Base-by-base conservation (phyloP, 2,888 invertebrate genomes). In the Anarsia innoxiella region DNA sequence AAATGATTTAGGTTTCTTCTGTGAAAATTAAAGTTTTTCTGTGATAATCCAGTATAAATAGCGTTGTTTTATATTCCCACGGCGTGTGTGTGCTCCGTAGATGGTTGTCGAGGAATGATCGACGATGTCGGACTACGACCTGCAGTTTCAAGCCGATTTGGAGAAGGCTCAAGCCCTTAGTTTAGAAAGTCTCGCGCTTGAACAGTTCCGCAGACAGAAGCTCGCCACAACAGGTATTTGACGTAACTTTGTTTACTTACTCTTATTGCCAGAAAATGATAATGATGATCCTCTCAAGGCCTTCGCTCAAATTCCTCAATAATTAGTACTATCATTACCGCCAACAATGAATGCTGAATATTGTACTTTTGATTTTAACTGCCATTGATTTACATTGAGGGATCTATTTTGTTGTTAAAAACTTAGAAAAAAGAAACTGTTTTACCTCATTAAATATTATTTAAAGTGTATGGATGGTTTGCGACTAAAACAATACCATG, bases 91-190 rank as follows among this genome's bases (percentile, higher is more conserved):
- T 51, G 60, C 54, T 59, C 52, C 66, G 68, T 53, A 71, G 69
- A 69, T 65, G 63, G 50, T 58, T 55, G 48, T 56, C 56, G 55
- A 53, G 59, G 54, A 57, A 54, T 54, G 44, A 52, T 48, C 52
- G 51, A 79, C 54, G 59, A 86, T 86, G 86, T 84, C 86, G 36
- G 93, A 93, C 65, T 91, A 91, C 80, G 94, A 94, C 60, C 89
- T 90, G 58, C 91, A 94, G 74, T 94, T 92, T 65, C 89, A 93
- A 86, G 93, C 93, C 46, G 95, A 96, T 66, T 79, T 95, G 68
- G 95, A 95, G 74, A 90, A 92, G 70, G 95, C 95, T 1, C 93
- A 93, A 66, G 94, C 95, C 35, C 82, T 95, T 31, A 95, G 95
- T 77, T 83, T 95, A 62, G 95, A 95, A 82, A 93, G 93, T 59